phyloP scores from a whole-genome alignment of 2,113 vertebrate species.

The Lepidothrix coronata region DNA sequence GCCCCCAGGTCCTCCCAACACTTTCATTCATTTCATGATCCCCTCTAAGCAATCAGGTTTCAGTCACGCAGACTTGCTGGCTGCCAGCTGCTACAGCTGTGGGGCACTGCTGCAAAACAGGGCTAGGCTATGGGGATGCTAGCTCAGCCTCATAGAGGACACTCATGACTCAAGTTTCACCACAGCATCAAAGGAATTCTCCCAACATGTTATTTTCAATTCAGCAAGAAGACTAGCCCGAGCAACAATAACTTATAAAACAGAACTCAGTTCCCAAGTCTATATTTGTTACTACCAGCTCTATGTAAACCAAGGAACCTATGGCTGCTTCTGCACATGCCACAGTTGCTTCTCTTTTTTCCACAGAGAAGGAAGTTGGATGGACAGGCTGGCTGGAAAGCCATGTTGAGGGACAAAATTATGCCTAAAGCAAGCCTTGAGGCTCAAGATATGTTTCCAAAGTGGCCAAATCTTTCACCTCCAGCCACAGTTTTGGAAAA shows the following conservation, averaged over 20 bases:
- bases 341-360: not conserved
- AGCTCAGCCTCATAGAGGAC: not conserved
- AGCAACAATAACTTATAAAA: not conserved
- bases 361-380: not conserved
- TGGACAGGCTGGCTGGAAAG: not conserved
- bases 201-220: not conserved
- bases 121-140: not conserved
- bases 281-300: not conserved
- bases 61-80: not conserved
- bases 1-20: not conserved
- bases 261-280: not conserved
- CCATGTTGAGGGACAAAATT: not conserved
- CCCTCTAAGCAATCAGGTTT: not conserved
- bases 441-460: not conserved
- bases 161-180: not conserved
- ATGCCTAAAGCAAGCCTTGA: not conserved
- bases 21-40: not conserved
- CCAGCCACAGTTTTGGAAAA: not conserved
- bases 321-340: not conserved
- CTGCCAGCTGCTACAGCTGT: not conserved
- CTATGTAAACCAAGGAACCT: not conserved
- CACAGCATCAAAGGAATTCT: not conserved
- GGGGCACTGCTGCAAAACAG: not conserved
- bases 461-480: not conserved
- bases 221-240: not conserved